Percentiles rank a stretch among this genome's conserved stretches.
These are phyloP conservation scores for Pheosia gnoma DNA, from an alignment of 2,888 invertebrate species.

Conservation along the genomic window DNA sequence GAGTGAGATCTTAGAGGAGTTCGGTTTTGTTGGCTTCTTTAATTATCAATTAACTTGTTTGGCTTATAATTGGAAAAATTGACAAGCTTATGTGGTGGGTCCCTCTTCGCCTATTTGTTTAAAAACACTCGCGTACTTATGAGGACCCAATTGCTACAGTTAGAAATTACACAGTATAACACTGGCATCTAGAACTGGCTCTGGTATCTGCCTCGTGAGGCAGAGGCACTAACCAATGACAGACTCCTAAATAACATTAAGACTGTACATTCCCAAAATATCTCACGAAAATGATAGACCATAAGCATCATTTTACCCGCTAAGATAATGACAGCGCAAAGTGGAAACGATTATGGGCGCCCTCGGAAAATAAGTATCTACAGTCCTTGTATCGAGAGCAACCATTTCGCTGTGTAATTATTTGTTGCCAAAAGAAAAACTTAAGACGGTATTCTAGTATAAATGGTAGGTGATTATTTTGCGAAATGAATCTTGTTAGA, in stretches of 20 bases:
- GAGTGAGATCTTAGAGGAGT: too few species aligned
- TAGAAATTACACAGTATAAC: too few species aligned
- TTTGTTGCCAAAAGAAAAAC: not conserved
- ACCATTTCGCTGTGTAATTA: slow-evolving; percentile 3
- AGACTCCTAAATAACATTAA: not conserved
- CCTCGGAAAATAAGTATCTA: slow-evolving; percentile 14
- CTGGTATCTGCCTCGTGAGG: too few species aligned
- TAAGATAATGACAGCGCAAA: slow-evolving; percentile 28
- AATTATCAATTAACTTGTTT: too few species aligned
- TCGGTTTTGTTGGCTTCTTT: too few species aligned
- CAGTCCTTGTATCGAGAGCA: slow-evolving; percentile 3
- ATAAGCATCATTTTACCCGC: slow-evolving; percentile 26
- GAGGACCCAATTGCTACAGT: too few species aligned
- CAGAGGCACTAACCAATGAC: not conserved
- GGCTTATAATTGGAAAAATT: too few species aligned
- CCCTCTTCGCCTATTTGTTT: too few species aligned
- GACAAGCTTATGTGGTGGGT: too few species aligned
- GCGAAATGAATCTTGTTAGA: not conserved
- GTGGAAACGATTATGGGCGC: slow-evolving; percentile 27
- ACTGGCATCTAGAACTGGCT: too few species aligned
- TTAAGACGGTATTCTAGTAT: not conserved
- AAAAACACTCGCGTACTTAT: too few species aligned
- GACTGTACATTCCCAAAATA: not conserved
- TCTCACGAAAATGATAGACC: slow-evolving; percentile 18
- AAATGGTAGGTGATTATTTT: not conserved